Evolutionary conservation across 2,113 vertebrate genomes (phyloP), one percentile per base, ranked within the genome.

Genomic region (Otus sunia): DNA sequence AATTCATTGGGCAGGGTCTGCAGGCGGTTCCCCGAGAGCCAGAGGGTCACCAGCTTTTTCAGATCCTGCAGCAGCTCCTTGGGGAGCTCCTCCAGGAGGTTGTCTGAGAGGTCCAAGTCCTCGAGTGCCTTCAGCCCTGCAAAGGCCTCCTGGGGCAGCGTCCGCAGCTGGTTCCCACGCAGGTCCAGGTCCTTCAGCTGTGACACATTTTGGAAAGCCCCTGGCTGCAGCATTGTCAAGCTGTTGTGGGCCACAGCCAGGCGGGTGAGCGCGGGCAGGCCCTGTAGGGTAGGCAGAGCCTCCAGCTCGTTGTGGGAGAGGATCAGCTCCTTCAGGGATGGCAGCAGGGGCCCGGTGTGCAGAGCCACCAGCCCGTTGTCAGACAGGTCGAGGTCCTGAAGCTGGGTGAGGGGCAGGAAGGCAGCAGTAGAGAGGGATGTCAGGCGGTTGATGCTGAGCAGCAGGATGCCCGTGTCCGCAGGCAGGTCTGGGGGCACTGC

Each of bases 71-170:
- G 91, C 62, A 98, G 94, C 17, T 78, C 89, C 22, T 3, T 12
- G 30, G 97, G 97, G 45, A 98, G 73, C 10, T 36, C 12, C 32
- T 84, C 39, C 64, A 98, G 81, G 21, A 50, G 4, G 19, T 98
- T 98, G n/a, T 96, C 96, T 0, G 97, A 97, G 47, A 97, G 72
- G 39, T 97, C 95, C 71, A 97, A 66, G 22, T 97, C 91, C 56
- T 41, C 89, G 52, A 97, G 92, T 5, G 1, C 37, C 5, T 0
- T 19, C 81, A 97, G 74, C n/a, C 93, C 96, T 0, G 1, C 30
- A 25, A 97, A 97, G 32, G 26, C 63, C 0, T 85, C 47, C 8
- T 0, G 2, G 6, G 94, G 96, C 63, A 97, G 84, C 0, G 20
- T 49, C 56, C 1, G 39, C 34, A 97, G 94, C 12, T 1, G 86